Evolutionary conservation across 2,113 vertebrate genomes (phyloP), one percentile per base, ranked within the genome.

Genomic region (Erythrocebus patas): DNA sequence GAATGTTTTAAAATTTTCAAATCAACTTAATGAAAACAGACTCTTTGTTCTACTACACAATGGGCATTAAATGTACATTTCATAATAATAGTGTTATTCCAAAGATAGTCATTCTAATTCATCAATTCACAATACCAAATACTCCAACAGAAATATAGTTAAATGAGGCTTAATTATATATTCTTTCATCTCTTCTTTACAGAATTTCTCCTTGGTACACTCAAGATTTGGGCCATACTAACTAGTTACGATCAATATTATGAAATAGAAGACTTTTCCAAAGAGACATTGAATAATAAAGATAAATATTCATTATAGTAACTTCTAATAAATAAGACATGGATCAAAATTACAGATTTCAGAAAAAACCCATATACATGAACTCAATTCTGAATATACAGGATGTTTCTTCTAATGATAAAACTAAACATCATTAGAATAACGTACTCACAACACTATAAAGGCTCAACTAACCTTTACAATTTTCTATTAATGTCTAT

Each of bases 51-150:
- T 64, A 87, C 11, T 45, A 87, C 14, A 93, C 2, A 3, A 43
- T 9, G 17, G 9, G 7, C 5, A 79, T 17, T 80, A 86, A 93
- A 32, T 78, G 16, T 45, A 55, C 6, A 40, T 79, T 76, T 73
- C 13, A 45, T 43, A 96, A 92, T 27, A 86, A 86, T 35, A 84
- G 23, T 52, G 32, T 72, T 92, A 91, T 68, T 59, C 2, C 30
- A 78, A 95, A 59, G 11, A 93, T 73, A 94, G 92, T 92, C 75
- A 96, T 55, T 43, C 72, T 87, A 90, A 90, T 88, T 95, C 68
- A 68, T 78, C 81, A 89, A 84, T 98, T 83, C 38, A 93, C 64
- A 86, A n/a, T 61, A 96, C 57, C 83, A 40, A 98, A 89, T 85
- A 66, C 16, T 91, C 97, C 96, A 93, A 48, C 1, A 35, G 50